Evolutionary conservation across 2,888 invertebrate genomes (phyloP).

Genomic region (Catocala nupta): DNA sequence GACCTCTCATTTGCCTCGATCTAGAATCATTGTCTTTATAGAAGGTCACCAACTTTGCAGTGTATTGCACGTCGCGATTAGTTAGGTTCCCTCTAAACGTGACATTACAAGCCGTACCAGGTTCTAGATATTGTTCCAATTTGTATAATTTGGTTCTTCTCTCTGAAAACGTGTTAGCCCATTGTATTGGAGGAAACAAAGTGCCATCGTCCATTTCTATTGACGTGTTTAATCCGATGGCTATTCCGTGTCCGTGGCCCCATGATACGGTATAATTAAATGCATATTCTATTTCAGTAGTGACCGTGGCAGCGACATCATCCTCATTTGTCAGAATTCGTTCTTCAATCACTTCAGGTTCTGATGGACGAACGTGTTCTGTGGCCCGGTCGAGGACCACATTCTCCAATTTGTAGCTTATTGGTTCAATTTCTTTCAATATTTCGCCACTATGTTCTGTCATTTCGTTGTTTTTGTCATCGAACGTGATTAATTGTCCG

Average conservation of each 20-base stretch:
- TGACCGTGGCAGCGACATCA: slow-evolving; percentile 88
- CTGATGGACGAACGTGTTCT: slow-evolving; percentile 79
- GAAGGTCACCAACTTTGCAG: slow-evolving; percentile 90
- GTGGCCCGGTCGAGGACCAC: slow-evolving; percentile 88
- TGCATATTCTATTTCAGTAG: slow-evolving; percentile 91
- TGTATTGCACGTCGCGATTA: slow-evolving; percentile 91
- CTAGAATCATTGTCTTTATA: slow-evolving; percentile 89
- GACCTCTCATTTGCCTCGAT: slow-evolving; percentile 88
- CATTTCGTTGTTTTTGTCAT: slow-evolving; percentile 87
- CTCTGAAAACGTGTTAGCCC: slow-evolving; percentile 89
- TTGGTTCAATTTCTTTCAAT: slow-evolving; percentile 93
- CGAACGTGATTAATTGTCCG: slow-evolving; percentile 90
- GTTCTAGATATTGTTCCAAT: slow-evolving; percentile 89
- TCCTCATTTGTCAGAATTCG: slow-evolving; percentile 84
- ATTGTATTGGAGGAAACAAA: slow-evolving; percentile 88
- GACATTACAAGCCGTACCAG: slow-evolving; percentile 94
- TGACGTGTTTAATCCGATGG: slow-evolving; percentile 90
- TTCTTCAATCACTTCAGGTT: slow-evolving; percentile 86
- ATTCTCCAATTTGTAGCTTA: slow-evolving; percentile 91
- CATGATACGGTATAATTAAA: slow-evolving; percentile 91
- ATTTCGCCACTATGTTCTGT: slow-evolving; percentile 90
- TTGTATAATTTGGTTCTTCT: slow-evolving; percentile 87
- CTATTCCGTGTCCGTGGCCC: slow-evolving; percentile 92
- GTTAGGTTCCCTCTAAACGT: slow-evolving; percentile 92
- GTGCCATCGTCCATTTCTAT: slow-evolving; percentile 88